These are phyloP conservation scores for Catocala sponsa DNA, from an alignment of 2,888 invertebrate species.

Conservation along the genomic window DNA sequence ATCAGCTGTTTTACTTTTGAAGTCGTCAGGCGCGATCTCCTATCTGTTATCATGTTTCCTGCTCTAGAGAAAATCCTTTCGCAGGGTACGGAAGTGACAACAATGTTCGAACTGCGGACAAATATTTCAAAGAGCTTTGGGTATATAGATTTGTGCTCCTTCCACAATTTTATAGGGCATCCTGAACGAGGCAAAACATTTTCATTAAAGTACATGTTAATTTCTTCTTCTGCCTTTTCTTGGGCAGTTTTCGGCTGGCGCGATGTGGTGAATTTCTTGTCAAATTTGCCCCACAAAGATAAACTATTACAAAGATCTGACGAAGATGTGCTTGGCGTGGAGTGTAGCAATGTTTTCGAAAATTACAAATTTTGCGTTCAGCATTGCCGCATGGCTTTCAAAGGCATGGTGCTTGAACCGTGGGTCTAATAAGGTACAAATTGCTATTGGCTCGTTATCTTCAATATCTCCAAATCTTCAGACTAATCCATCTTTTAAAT, in stretches of 20 bases:
- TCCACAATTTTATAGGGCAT: no score
- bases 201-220: no score
- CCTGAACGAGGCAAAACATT: no score
- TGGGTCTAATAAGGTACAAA: constrained; percentile 2
- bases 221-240: no score
- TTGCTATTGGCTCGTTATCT: constrained; percentile 42
- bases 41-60: constrained; percentile 11
- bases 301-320: no score
- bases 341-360: background rate
- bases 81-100: constrained; percentile 33
- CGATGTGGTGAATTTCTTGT: no score
- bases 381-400: background rate
- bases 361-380: no score
- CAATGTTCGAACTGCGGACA: constrained; percentile 17
- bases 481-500: constrained; percentile 13
- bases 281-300: no score
- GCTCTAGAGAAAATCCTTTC: constrained; percentile 29
- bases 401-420: constrained; percentile 9
- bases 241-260: no score
- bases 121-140: constrained; percentile 14
- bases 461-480: constrained; percentile 49
- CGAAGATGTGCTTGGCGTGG: no score
- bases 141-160: constrained; percentile 9
- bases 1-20: no score
- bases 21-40: no score